These are phyloP conservation scores for Eristalis tenax DNA, from an alignment of 2,888 invertebrate species.

Conservation along the genomic window DNA sequence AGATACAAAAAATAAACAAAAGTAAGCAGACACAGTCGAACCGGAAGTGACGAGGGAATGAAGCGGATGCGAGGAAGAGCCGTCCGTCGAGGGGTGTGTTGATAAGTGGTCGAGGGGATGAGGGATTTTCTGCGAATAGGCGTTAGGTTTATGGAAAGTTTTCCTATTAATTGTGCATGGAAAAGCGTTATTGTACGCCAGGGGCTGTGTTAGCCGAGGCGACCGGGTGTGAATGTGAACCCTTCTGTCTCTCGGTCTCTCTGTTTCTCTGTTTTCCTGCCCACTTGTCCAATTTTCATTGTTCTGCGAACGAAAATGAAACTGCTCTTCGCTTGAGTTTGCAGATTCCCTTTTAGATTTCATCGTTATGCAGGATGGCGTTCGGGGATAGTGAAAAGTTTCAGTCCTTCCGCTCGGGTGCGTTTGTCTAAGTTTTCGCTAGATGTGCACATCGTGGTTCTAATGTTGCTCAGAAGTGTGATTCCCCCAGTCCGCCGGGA, in stretches of 20 bases:
- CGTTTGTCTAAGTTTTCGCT: slow-evolving; percentile 36
- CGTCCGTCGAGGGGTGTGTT: not conserved
- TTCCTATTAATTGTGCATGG: slow-evolving; percentile 66
- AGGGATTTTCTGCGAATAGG: slow-evolving; percentile 17
- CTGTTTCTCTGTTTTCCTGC: not conserved
- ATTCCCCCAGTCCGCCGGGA: not conserved
- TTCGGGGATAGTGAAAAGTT: slow-evolving; percentile 17
- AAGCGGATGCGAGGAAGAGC: not conserved
- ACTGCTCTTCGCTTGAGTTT: not conserved
- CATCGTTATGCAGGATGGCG: not conserved
- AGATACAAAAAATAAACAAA: not conserved
- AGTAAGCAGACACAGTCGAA: not conserved
- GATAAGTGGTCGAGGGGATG: not conserved
- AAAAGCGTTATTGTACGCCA: slow-evolving; percentile 54
- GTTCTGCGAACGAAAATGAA: not conserved
- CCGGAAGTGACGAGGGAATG: not conserved
- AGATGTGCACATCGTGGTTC: slow-evolving; percentile 28
- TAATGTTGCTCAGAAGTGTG: slow-evolving; percentile 54
- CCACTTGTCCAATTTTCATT: not conserved
- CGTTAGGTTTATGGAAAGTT: slow-evolving; percentile 58
- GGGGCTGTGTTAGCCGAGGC: slow-evolving; percentile 41
- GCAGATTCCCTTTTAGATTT: not conserved
- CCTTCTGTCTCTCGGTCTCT: not conserved
- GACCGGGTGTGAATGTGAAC: not conserved
- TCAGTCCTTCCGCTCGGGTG: slow-evolving; percentile 7